These are phyloP conservation scores for Coenonympha arcania DNA, from an alignment of 2,888 invertebrate species.

Conservation along the genomic window DNA sequence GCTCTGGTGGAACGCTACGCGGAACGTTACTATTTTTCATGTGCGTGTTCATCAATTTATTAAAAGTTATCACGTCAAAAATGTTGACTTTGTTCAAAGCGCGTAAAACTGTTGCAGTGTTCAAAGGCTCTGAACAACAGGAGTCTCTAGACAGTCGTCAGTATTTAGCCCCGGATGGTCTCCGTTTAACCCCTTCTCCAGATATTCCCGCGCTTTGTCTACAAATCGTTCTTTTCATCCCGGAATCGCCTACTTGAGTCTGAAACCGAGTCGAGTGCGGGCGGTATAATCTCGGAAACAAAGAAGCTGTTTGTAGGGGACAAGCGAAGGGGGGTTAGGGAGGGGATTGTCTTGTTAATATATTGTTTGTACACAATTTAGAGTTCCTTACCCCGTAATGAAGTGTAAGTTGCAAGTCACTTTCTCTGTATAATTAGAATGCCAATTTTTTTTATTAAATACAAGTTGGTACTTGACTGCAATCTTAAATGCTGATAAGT, in stretches of 20 bases:
- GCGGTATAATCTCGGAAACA: conserved; percentile 25
- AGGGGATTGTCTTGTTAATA: conserved; percentile 4
- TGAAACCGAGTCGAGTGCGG: conserved; percentile 13
- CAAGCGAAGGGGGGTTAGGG: background rate
- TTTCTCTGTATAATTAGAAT: conserved; percentile 22
- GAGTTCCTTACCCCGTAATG: no score
- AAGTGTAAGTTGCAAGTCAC: no score
- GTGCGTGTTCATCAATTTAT: no score
- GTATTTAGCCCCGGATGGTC: background rate
- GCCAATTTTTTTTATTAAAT: no score
- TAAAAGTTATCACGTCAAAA: no score
- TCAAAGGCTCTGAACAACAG: no score
- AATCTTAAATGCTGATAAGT: no score
- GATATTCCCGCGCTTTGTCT: conserved; percentile 13
- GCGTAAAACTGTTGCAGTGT: no score
- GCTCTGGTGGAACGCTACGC: no score
- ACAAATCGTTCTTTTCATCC: conserved; percentile 25
- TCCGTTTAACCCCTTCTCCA: background rate
- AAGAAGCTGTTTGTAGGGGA: conserved; percentile 14
- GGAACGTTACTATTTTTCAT: no score
- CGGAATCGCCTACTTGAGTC: conserved; percentile 21
- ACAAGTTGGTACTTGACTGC: no score
- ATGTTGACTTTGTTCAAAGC: no score
- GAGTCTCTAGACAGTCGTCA: background rate
- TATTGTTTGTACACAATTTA: conserved; percentile 11